Evolutionary conservation across 2,888 invertebrate species (phyloP), one percentile per base, ranked within the genome.

Genomic region (Drosophila mimetica): DNA sequence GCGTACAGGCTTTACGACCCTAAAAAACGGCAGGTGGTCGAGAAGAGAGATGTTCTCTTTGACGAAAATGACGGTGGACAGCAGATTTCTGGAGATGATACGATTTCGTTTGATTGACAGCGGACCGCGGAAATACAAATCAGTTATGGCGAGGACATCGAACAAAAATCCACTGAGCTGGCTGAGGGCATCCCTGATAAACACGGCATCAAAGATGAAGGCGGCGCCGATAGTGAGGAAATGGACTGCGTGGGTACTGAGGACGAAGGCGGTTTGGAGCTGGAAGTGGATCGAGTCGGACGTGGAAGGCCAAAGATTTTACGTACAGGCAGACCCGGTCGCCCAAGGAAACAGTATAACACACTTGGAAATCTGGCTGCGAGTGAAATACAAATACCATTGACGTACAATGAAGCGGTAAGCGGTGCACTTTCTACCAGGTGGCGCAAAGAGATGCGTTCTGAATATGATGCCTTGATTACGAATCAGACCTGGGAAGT

Each of bases 281-380:
- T 22, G 22, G 22, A 22, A 22, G 22, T 22, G 20, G 20, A 20
- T 20, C 20, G 20, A 20, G 20, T 20, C 20, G 4, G 2, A 20
- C 20, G 20, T 34, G 34, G 34, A n/a, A 34, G n/a, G 34, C n/a
- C 34, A n/a, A 34, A 34, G n/a, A 34, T n/a, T 34, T 34, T n/a
- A 20, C 20, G 20, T 20, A 20, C 20, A 4, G 20, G 20, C 20
- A 20, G 20, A n/a, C 34, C 34, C 6, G 34, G 13, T 34, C 34
- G 34, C n/a, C 5, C n/a, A 34, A 34, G 5, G 6, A 34, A 34
- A 20, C 20, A 20, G 20, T 20, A 20, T 2, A 20, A 20, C 20
- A 20, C 4, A 20, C 4, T 20, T 20, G 20, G 20, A 20, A 20
- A 20, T 20, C 4, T 20, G 20, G 20, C 20, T 20, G 22, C 22